Evolutionary conservation across 2,797 vertebrate species (phyloP), one percentile per base, ranked within the genome.

Genomic region (Ctenopoma multispine): DNA sequence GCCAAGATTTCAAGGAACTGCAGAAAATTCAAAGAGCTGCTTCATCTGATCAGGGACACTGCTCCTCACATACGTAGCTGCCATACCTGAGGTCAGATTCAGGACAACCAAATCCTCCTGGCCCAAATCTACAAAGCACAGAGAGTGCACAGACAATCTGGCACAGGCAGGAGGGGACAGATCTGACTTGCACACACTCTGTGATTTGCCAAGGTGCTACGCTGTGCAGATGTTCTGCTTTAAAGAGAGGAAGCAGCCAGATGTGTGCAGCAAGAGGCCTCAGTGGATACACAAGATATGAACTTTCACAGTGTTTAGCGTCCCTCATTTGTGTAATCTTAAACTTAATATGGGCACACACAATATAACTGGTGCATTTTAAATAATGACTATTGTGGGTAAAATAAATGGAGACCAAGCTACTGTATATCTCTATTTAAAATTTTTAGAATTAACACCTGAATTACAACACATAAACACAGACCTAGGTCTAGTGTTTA

Each of bases 81-180:
- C 58, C 68, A 20, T 29, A 65, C 80, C 80, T 63, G 74, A 82
- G 72, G 77, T 79, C 83, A 79, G 46, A 80, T 54, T 82, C 77
- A 84, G 69, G 61, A 72, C 84, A 75, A 56, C 58, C 63, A 93
- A 93, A 92, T 87, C 84, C 81, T 69, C 72, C 84, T 89, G 82
- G 87, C 77, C 83, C 73, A 75, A 84, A 92, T 93, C 84, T 79
- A 84, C 78, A 73, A 57, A 71, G 72, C 65, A 21, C 76, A 84
- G 74, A 78, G 74, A 63, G 74, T 49, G 56, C 23, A 61, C 69
- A 74, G 75, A 69, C 82, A 63, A 51, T 56, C 70, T 65, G 67
- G 69, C 75, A 69, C 79, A 75, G 55, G 50, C 54, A 24, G 70
- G 75, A 61, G 60, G 43, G 69, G 71, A 64, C 40, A 74, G 69